These are phyloP conservation scores for Bombus superbus DNA, from an alignment of 1,140 invertebrate species.

Conservation along the genomic window DNA sequence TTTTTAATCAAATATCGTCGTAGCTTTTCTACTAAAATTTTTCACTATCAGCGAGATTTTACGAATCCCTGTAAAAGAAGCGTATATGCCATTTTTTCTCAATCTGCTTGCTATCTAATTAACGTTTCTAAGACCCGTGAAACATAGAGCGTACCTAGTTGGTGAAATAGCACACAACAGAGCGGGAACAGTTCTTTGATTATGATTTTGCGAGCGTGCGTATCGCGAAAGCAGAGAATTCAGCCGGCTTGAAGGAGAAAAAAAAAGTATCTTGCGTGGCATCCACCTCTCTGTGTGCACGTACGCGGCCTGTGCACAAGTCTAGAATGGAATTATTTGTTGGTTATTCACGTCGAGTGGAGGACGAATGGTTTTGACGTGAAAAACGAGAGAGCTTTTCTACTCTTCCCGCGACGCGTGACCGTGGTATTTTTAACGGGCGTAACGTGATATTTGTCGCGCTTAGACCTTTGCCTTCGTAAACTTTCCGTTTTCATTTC, in stretches of 20 bases:
- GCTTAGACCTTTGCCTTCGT: slow-evolving; percentile 16
- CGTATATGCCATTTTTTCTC: neutral
- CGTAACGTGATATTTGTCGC: slow-evolving; percentile 41
- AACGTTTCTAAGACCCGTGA: neutral
- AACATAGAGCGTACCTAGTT: neutral
- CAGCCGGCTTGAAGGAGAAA: slow-evolving; percentile 16
- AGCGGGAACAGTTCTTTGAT: slow-evolving; percentile 11
- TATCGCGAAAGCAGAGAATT: neutral
- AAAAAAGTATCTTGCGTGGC: slow-evolving; percentile 34
- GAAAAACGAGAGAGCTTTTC: slow-evolving; percentile 57
- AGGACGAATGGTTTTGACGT: slow-evolving; percentile 58
- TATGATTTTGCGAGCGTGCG: slow-evolving; percentile 14
- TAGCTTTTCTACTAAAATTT: neutral
- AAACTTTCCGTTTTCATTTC: neutral
- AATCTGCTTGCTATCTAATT: neutral
- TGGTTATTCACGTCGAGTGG: slow-evolving; percentile 56
- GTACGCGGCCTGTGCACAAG: slow-evolving; percentile 11
- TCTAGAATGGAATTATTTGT: slow-evolving; percentile 59
- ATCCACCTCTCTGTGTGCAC: slow-evolving; percentile 6
- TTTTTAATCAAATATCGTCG: neutral
- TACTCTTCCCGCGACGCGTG: slow-evolving; percentile 43
- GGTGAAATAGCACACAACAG: neutral
- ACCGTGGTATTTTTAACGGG: slow-evolving; percentile 50
- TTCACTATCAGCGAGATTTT: neutral
- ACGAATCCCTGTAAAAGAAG: neutral